Evolutionary conservation across 2,113 vertebrate species (phyloP), one percentile per base, ranked within the genome.

Genomic region (Neogobius melanostomus): DNA sequence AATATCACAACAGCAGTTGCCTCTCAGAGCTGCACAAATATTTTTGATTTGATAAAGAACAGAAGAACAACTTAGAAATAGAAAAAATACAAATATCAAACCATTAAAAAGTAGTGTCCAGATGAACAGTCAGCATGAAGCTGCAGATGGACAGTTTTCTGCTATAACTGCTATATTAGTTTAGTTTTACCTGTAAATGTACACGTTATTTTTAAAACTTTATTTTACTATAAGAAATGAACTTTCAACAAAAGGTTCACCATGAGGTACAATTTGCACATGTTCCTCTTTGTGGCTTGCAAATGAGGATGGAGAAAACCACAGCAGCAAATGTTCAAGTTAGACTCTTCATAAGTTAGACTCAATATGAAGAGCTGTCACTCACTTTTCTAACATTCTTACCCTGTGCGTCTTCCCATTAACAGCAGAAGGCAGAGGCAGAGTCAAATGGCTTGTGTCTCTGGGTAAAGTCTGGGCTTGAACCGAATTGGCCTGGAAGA

Each of bases 401-500:
- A 92, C 91, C 88, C 44, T 85, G 72, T 82, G 75, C 53, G 64
- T 66, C 0, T 71, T 79, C 59, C 87, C 80, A 68, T 88, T 91
- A 69, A 86, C 85, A 66, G 82, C 46, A 50, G 51, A 78, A 56
- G 86, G 14, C 15, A 90, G 80, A 1, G 88, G 83, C 44, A 91
- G 75, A 0, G 87, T 90, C 74, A 93, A 85, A 73, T 85, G 89
- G 71, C 69, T 89, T 78, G 81, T 21, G 71, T 90, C 87, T 17
- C 86, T 80, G 49, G 87, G 81, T 78, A 90, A 84, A 0, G 67
- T 85, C 72, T 86, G 87, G 66, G 62, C 62, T 51, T 90, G 85
- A 14, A n/a, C 51, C 11, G 67, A 61, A 71, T 11, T 67, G 7
- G 7, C 69, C 91, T 91, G 73, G 73, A 52, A 70, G 16, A 66